Conservation (phyloP, 2,888 invertebrate species). For the Junonia oenone region DNA sequence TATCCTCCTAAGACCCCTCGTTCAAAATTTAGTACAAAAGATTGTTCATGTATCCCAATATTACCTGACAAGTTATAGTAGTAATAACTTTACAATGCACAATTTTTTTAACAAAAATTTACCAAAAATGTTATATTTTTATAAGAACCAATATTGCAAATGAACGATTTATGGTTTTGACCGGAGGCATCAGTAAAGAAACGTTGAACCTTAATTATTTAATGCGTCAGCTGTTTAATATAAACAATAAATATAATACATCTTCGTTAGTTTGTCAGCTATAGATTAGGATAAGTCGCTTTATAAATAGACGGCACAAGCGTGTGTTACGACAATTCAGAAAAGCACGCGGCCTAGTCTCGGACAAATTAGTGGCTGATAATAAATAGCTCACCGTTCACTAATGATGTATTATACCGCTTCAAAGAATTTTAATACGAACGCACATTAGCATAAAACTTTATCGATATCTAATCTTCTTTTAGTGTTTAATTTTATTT, state of each 20-base stretch:
- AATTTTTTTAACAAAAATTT: no score
- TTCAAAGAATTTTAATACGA: slow-evolving; percentile 10
- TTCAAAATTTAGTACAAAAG: no score
- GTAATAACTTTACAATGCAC: no score
- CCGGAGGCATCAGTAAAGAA: no score
- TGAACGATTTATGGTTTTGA: no score
- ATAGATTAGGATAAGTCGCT: not conserved
- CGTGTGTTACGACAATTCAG: not conserved
- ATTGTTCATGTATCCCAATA: no score
- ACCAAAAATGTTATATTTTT: no score
- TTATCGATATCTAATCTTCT: no score
- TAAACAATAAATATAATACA: not conserved
- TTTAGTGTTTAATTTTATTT: no score
- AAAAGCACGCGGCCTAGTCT: slow-evolving; percentile 7
- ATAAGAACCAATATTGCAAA: no score
- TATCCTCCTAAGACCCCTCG: no score
- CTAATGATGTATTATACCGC: slow-evolving; percentile 11
- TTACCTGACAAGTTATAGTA: no score
- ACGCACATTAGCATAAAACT: not conserved
- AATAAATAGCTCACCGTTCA: slow-evolving; percentile 11
- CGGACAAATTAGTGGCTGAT: slow-evolving; percentile 8
- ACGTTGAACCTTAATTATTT: not conserved
- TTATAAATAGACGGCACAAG: slow-evolving; percentile 4
- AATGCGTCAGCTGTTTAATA: not conserved
- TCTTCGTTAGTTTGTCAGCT: not conserved